Conservation (phyloP, 2,113 vertebrate genomes). For the Hippopotamus amphibius region DNA sequence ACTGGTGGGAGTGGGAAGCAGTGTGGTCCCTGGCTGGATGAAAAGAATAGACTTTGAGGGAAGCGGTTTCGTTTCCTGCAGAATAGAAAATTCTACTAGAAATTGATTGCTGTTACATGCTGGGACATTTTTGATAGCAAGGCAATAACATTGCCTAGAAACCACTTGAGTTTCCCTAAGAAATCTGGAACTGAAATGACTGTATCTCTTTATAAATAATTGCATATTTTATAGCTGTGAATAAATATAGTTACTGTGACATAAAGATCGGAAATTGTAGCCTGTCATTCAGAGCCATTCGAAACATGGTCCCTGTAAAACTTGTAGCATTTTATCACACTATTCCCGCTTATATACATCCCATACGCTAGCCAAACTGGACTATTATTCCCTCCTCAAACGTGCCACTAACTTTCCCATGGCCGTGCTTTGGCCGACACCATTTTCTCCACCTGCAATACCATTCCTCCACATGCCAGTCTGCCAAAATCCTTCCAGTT, state of each 20-base stretch:
- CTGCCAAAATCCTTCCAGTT: constrained; percentile 35
- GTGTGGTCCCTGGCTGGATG: constrained; percentile 12
- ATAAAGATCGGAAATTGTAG: constrained; percentile 51
- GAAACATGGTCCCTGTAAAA: background rate
- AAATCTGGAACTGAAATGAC: constrained; percentile 48
- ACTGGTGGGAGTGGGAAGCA: background rate
- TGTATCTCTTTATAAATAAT: constrained; percentile 58
- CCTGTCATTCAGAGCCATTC: constrained; percentile 34
- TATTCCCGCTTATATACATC: background rate
- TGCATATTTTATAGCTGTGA: constrained; percentile 56
- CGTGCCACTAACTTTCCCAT: background rate
- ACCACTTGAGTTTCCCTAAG: constrained; percentile 46
- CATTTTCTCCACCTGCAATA: background rate
- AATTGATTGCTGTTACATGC: constrained; percentile 14
- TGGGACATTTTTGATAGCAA: constrained; percentile 48
- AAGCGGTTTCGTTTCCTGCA: constrained; percentile 63
- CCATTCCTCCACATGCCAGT: background rate
- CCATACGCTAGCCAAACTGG: background rate
- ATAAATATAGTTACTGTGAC: constrained; percentile 8
- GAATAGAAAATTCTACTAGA: constrained; percentile 35
- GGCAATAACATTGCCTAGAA: constrained; percentile 25
- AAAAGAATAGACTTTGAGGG: constrained; percentile 54
- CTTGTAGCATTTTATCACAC: constrained; percentile 32
- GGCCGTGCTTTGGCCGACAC: background rate
- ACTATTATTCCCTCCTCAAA: background rate